A percentile compares a stretch with the other conserved stretches of the same genome.
Conservation (phyloP, 2,113 vertebrate species). For the Archilochus colubris region DNA sequence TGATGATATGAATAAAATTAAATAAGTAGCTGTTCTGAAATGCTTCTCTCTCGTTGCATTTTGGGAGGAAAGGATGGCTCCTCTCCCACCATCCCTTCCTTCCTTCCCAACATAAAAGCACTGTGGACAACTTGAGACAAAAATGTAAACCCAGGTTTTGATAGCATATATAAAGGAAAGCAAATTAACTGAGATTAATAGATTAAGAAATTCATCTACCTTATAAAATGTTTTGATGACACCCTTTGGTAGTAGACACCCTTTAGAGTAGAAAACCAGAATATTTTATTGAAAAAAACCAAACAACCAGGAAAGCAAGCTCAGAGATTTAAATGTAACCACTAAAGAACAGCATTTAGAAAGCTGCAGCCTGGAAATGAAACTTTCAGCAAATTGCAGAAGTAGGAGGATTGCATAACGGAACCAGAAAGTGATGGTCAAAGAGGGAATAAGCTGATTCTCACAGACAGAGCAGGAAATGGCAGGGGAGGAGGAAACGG, state of each 20-base stretch:
- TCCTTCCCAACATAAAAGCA: background rate
- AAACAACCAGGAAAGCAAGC: background rate
- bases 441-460: background rate
- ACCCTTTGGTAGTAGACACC: background rate
- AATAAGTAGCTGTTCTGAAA: background rate
- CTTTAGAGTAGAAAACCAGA: background rate
- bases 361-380: conserved; percentile 28
- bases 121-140: background rate
- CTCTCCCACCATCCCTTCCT: background rate
- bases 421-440: conserved; percentile 7
- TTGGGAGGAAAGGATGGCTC: background rate
- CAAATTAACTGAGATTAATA: background rate
- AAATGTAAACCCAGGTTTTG: background rate
- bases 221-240: background rate
- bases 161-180: background rate
- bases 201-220: background rate
- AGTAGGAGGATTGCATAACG: conserved; percentile 38
- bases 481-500: rapidly evolving
- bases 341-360: background rate
- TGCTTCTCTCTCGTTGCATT: background rate
- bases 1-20: background rate
- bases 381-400: conserved; percentile 5
- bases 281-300: background rate
- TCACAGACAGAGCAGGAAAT: background rate
- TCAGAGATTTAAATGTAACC: conserved; percentile 12